Base-by-base conservation (phyloP, 2,888 invertebrate species). In the Torymus aiolomorphi region DNA sequence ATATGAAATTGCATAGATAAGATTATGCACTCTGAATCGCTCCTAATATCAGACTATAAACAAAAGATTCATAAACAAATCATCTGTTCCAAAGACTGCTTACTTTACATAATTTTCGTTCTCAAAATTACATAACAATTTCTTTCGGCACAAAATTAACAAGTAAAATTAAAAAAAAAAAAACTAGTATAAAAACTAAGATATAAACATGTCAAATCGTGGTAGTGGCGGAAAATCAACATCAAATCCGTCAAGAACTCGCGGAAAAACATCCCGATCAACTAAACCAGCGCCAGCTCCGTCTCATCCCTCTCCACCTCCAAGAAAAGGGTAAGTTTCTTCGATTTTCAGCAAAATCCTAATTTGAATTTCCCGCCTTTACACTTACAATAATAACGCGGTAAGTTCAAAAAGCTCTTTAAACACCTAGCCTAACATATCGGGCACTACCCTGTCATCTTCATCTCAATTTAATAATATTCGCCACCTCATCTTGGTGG, bases 301-400 rank as follows among this genome's bases (percentile, higher is more conserved):
- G 31, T 12, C 62, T 51, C 73, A 56, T 13, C 42, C 5, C 8
- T 57, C 51, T n/a, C 61, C 59, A 18, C 73, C 59, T 11, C 24
- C 56, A 49, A 75, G 24, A 66, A 74, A 67, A 69, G 63, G 73
- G 78, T 78, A 69, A 8, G 42, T 42, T 42, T 42, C 8, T 1
- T 8, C 8, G 42, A 42, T 8, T 42, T 42, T 42, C 42, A 42
- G 42, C 42, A 8, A 42, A 42, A 42, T 42, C 8, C 42, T 3
- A n/a, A 63, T 70, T 72, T 54, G 42, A 78, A 78, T 54, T 59
- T 67, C 20, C 42, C 72, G 66, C 72, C 61, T 16, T 14, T 61
- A 51, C n/a, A 14, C 42, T 42, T 10, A 1, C 8, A 20, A 16
- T 24, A 52, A 65, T 51, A 57, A 14, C 52, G 77, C 77, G 77